Base-by-base conservation (phyloP, 2,888 invertebrate species). In the Xylota sylvarum region DNA sequence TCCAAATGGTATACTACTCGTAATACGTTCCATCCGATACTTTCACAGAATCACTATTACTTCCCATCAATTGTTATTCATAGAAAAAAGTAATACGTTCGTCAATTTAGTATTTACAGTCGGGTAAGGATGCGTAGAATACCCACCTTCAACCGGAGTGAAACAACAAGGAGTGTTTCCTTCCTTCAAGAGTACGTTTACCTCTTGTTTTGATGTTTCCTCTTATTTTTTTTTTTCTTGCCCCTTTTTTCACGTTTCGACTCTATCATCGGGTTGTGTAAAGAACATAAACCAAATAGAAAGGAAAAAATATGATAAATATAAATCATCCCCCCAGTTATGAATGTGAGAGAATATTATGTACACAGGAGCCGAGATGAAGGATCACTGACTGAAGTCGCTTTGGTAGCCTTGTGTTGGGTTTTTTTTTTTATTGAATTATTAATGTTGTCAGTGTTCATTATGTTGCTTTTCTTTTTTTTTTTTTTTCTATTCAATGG, bases 151-250 rank as follows among this genome's bases (percentile, higher is more conserved):
- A 48, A 32, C 27, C 17, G n/a, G 23, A 23, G 12, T 5, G 30
- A 5, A n/a, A n/a, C n/a, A n/a, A n/a, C 5, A 48, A 19, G 17
- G 64, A 0, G 7, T 7, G 9, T 19, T 58, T 58, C 0, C 48
- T 30, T 27, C 32, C 5, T 64, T 10, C 7, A 27, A 48, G 12
- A 37, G 56, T 58, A 70, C 58, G 58, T 58, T 70, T 46, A 56
- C 56, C 56, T 46, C 46, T 70, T 70, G 43, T 58, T 46, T 56
- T 46, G 43, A 56, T 46, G 37, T 67, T 67, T n/a, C n/a, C n/a
- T n/a, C n/a, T n/a, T n/a, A n/a, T n/a, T n/a, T n/a, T n/a, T n/a
- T n/a, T n/a, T n/a, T 9, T 32, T 32, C 7, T 9, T 12, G 3
- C 2, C 27, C 32, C 9, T 32, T 17, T 30, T 17, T 23, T 10